phyloP scores from a whole-genome alignment of 2,797 vertebrate species.

The Gadopsis marmoratus region DNA sequence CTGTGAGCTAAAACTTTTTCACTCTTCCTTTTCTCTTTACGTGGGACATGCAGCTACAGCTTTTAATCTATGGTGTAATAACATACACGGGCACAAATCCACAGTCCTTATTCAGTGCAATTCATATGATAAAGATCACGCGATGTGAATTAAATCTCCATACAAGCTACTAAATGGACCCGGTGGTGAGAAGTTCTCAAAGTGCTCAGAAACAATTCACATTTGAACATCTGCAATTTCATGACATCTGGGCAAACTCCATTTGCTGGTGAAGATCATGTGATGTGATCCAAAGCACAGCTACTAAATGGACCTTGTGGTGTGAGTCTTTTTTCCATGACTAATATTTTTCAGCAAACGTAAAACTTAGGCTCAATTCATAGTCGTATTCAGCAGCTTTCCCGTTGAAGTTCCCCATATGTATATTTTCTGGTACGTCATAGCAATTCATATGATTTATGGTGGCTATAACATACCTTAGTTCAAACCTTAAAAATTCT shows the following conservation, averaged over 20 bases:
- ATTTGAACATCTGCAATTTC: background rate
- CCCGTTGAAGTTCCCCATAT: background rate
- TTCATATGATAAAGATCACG: background rate
- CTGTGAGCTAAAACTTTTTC: slow-evolving; percentile 3
- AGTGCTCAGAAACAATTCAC: background rate
- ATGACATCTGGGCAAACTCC: background rate
- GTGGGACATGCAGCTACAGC: background rate
- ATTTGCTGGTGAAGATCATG: background rate
- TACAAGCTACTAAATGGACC: background rate
- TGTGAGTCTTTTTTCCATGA: background rate
- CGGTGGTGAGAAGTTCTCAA: slow-evolving; percentile 9
- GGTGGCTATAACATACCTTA: too few relatives aligned
- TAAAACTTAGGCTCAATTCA: background rate
- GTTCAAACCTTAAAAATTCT: too few relatives aligned
- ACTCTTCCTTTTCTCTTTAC: background rate
- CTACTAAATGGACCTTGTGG: background rate
- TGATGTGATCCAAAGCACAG: background rate
- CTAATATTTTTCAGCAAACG: background rate
- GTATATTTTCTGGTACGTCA: background rate
- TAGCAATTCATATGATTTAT: background rate
- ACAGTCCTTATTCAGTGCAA: background rate
- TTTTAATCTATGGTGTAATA: background rate
- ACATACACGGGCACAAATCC: background rate
- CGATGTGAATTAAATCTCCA: background rate
- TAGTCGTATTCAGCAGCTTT: background rate